Base-by-base conservation (phyloP, 2,888 invertebrate species). In the Sphecodes monilicornis region DNA sequence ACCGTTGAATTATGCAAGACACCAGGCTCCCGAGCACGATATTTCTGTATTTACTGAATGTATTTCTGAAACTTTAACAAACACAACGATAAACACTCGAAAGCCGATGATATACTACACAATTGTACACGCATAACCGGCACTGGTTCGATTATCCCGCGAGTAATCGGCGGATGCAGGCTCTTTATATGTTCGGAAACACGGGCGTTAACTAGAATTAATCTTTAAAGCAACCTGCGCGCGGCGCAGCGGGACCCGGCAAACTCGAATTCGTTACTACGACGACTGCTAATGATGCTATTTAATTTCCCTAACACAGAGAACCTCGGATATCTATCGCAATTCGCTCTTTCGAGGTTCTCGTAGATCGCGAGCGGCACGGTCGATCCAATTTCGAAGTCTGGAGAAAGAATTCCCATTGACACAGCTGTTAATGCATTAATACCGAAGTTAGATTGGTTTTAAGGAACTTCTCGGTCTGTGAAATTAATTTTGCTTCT, bases 1-100 rank as follows among this genome's bases (percentile, higher is more conserved):
- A 85, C 85, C 82, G 85, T 41, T 66, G 82, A 79, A 86, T 85
- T 79, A 82, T 82, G 78, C 81, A 60, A 74, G 69, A 60, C 76
- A 46, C 36, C 41, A 36, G 39, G 29, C 22, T 32, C 32, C 41
- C 22, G 32, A 36, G 77, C n/a, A 41, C 80, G 74, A 82, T 82
- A 75, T 70, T 74, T 80, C 80, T 32, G 32, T 64, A 75, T 80
- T 80, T 41, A 50, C 18, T 16, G 57, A 26, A 57, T 32, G 29
- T 71, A 66, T 22, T 41, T 22, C 1, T 18, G 39, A 29, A 54
- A 11, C 16, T 22, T 22, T 32, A 43, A 82, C 80, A 68, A 78
- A 78, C 50, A 57, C 69, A 41, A 41, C 78, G 72, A 81, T 81
- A 81, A 81, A 81, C 68, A 72, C 64, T 22, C 29, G 43, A 29